Evolutionary conservation across 92 coral and sea anemone genomes (phyloP).

Genomic region (Umimayanthus kanabou): DNA sequence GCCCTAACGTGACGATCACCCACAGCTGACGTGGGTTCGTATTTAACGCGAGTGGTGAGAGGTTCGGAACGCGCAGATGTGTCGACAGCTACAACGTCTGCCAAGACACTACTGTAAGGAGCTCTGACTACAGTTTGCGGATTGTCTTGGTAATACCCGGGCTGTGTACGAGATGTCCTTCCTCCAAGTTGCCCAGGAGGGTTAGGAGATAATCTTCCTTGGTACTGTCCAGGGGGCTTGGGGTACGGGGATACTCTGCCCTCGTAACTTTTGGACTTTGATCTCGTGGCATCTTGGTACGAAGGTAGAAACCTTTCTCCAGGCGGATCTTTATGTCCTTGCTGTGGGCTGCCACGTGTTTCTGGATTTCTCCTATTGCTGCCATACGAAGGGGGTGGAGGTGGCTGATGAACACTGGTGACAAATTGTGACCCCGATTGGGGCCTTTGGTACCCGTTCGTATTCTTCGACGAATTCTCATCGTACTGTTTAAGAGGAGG

Average conservation of each 20-base stretch:
- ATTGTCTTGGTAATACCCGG: neutral
- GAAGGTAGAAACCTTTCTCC: conserved; percentile 17
- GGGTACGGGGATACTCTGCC: neutral
- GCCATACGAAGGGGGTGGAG: conserved; percentile 6
- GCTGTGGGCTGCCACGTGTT: conserved; percentile 11
- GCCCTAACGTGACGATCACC: neutral
- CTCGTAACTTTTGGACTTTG: neutral
- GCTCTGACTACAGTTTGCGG: neutral
- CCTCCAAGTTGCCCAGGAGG: neutral
- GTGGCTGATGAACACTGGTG: neutral
- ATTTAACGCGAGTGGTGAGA: conserved; percentile 24
- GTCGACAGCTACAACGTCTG: neutral
- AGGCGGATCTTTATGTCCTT: neutral
- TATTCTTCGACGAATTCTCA: neutral
- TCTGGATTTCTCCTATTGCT: conserved; percentile 7
- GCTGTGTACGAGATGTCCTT: neutral
- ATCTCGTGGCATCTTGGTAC: conserved; percentile 26
- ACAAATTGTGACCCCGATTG: neutral
- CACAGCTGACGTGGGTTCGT: conserved; percentile 7
- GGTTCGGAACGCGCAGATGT: neutral
- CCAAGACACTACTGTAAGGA: neutral
- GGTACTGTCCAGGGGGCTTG: neutral
- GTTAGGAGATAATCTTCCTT: neutral
- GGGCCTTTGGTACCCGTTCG: neutral
- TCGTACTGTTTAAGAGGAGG: neutral